A percentile compares a stretch with the other conserved stretches of the same genome.
These are phyloP conservation scores for Paracentrotus lividus DNA, from an alignment of 53 echinoderm and acorn worm species.

Conservation along the genomic window DNA sequence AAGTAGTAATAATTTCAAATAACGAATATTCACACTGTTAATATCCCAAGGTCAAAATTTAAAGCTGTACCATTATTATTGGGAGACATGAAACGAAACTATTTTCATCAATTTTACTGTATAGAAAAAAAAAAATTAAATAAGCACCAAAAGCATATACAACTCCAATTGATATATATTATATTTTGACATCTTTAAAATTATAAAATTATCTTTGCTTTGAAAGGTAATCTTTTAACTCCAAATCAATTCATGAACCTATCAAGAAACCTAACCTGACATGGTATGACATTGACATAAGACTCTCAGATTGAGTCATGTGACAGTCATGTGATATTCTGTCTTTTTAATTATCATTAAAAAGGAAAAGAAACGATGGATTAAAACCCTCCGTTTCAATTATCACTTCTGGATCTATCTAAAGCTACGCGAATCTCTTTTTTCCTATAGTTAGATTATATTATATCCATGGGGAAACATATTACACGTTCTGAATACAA, in stretches of 20 bases:
- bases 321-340: neutral
- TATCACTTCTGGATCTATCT: conserved; percentile 1
- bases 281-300: neutral
- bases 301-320: neutral
- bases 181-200: too few species aligned
- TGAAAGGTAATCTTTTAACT: neutral
- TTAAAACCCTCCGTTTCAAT: neutral
- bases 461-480: neutral
- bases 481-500: neutral
- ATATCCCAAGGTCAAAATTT: too few species aligned
- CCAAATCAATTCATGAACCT: neutral
- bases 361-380: neutral
- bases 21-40: too few species aligned
- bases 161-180: too few species aligned
- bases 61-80: too few species aligned
- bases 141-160: neutral
- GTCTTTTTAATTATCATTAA: neutral
- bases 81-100: neutral
- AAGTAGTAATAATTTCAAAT: neutral
- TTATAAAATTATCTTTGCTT: neutral
- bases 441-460: too few species aligned
- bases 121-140: neutral
- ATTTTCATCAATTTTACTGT: neutral
- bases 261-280: neutral
- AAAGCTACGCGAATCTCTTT: neutral